Evolutionary conservation across 2,888 invertebrate species (phyloP), one percentile per base, ranked within the genome.

Genomic region (Drosophila picticornis): DNA sequence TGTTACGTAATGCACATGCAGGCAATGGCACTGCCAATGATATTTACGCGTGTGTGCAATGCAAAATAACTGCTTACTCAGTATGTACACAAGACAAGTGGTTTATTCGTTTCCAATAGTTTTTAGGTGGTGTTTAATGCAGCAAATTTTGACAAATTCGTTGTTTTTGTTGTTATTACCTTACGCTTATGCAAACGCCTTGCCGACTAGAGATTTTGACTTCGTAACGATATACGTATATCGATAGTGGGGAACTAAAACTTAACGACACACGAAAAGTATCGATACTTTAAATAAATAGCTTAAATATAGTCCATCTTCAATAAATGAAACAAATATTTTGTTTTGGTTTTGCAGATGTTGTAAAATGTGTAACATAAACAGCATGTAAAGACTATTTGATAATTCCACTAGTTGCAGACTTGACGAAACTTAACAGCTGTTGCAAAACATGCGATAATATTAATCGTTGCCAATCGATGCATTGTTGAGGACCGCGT

Each of bases 161-260:
- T 62, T 76, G 81, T 83, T 84, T 71, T 87, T 88, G 81, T 87
- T 84, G 76, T 84, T 88, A 73, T 80, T 70, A 83, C 84, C 84
- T 84, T 79, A 88, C 88, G 76, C 79, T 79, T 79, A 79, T 80
- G 78, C 78, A 78, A 78, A 78, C 75, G 72, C 65, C 80, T 60
- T 31, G 51, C 52, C 53, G 76, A 76, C 60, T 72, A 70, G 68
- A 25, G 65, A 75, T 65, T 62, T 67, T 22, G 10, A 46, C 22
- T 29, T 6, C 2, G 22, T 22, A 55, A 64, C 58, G 72, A 64
- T 46, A 64, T 9, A 13, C 43, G 19, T 6, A 3, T 53, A 59
- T 66, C 59, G 61, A 59, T 51, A 48, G 29, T 32, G 10, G 13
- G 1, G 7, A 22, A n/a, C n/a, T 48, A 11, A 22, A 31, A 51